These are phyloP conservation scores for Procambarus virginalis DNA, from an alignment of 1,140 invertebrate genomes.

Conservation along the genomic window DNA sequence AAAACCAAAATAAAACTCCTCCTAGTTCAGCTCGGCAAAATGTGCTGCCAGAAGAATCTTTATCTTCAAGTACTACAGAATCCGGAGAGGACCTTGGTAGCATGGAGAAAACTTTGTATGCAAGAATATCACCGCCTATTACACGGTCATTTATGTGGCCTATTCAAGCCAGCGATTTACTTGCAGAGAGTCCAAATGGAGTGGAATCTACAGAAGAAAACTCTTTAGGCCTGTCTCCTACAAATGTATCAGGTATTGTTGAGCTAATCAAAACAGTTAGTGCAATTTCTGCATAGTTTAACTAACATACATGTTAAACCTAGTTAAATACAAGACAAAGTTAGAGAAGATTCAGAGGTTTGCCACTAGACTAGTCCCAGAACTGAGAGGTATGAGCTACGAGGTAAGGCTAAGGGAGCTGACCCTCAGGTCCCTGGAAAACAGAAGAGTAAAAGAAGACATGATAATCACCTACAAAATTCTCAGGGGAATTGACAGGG, in stretches of 20 bases:
- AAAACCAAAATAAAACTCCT: not conserved
- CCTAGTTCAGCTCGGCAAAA: not conserved
- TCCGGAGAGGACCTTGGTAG: not conserved
- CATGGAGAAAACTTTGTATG: not conserved
- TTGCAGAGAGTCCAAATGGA: not conserved
- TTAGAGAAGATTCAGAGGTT: too few relatives aligned
- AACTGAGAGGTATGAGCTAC: too few relatives aligned
- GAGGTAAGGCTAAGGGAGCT: too few relatives aligned
- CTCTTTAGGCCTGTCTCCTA: not conserved
- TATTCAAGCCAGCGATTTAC: conserved; percentile 15
- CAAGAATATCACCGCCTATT: not conserved
- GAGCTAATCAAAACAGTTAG: too few relatives aligned
- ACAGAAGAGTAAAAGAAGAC: too few relatives aligned
- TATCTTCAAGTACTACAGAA: not conserved
- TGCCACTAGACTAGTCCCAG: too few relatives aligned
- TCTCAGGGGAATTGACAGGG: too few relatives aligned
- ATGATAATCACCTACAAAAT: too few relatives aligned
- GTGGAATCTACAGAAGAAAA: not conserved
- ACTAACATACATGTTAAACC: too few relatives aligned
- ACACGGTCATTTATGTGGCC: conserved; percentile 12
- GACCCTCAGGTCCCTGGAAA: too few relatives aligned
- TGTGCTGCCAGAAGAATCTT: not conserved
- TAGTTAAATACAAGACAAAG: too few relatives aligned
- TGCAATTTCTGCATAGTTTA: too few relatives aligned
- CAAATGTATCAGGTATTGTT: not conserved